Percentiles rank a stretch among this genome's conserved stretches.
phyloP scores from a whole-genome alignment of 2,797 vertebrate genomes.

The Philypnodon macrostomus region DNA sequence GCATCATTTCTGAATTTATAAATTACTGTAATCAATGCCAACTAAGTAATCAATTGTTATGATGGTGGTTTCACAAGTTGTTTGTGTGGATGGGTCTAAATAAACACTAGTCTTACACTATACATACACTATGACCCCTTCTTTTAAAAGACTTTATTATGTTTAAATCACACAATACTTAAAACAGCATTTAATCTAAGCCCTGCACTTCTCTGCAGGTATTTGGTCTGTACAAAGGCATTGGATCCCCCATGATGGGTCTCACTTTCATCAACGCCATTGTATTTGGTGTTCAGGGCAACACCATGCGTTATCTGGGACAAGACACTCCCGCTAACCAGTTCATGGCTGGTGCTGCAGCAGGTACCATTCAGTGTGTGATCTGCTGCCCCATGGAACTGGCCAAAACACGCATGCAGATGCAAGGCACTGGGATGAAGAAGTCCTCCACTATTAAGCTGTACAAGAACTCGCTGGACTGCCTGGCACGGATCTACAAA shows the following conservation, averaged over 20 bases:
- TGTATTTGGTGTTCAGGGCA: conserved; percentile 94
- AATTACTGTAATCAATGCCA: too few species aligned
- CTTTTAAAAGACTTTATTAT: too few species aligned
- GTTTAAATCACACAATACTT: too few species aligned
- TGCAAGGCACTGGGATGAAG: conserved; percentile 90
- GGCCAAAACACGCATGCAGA: conserved; percentile 96
- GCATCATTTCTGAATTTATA: too few species aligned
- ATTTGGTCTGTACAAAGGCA: conserved; percentile 93
- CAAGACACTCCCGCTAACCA: conserved; percentile 90
- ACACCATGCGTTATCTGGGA: conserved; percentile 84
- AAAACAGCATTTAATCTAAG: background rate
- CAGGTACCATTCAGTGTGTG: conserved; percentile 89
- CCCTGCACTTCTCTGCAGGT: conserved; percentile 65
- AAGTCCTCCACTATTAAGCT: conserved; percentile 76
- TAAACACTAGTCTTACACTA: too few species aligned
- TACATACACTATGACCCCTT: too few species aligned
- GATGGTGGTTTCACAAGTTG: too few species aligned
- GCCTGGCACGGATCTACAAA: conserved; percentile 88
- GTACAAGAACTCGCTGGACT: conserved; percentile 95
- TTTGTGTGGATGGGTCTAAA: too few species aligned
- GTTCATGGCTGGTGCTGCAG: conserved; percentile 90
- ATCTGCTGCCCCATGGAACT: conserved; percentile 98
- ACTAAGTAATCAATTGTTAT: too few species aligned
- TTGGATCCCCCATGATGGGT: conserved; percentile 98
- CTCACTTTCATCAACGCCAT: conserved; percentile 97